Evolutionary conservation across 2,113 vertebrate genomes (phyloP), one percentile per base, ranked within the genome.

Genomic region (Microcebus jonahi): DNA sequence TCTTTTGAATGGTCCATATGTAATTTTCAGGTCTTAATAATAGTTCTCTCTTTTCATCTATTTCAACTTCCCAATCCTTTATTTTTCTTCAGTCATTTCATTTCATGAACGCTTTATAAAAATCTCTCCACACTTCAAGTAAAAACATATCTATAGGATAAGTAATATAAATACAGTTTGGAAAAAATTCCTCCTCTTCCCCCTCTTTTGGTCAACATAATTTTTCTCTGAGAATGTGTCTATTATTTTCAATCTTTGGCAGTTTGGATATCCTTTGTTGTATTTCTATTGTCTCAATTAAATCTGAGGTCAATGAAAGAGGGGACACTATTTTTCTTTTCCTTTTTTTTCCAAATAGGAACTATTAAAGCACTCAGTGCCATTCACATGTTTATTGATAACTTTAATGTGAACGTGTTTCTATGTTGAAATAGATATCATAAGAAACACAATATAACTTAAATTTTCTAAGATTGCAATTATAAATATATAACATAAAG

Each of bases 391-490:
- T 88, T 93, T 89, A 77, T 21, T 87, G 53, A 63, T 39, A 65
- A 0, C 79, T 92, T 76, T 83, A 91, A 75, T 39, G 45, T 90
- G 70, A 80, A 31, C 4, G 25, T 63, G 20, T 70, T 88, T 88
- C 70, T 67, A 75, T 68, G 50, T 77, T 87, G 70, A 97, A 94
- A 90, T 48, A 93, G 65, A 96, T 76, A 94, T 34, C 42, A 86
- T 53, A 93, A 87, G 57, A 88, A 97, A 68, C 8, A 63, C 65
- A 92, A 95, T 68, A 86, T 88, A 83, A 82, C 75, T 97, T 96
- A 90, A 93, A 85, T 87, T 96, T 94, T 93, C 96, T 77, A 63
- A 82, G 85, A 86, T 59, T 82, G 34, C 63, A 87, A 89, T 96
- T 93, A 94, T 71, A 87, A 90, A 83, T 88, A 77, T 17, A 31